Evolutionary conservation across 2,113 vertebrate species (phyloP), one percentile per base, ranked within the genome.

Genomic region (Hymenochirus boettgeri): DNA sequence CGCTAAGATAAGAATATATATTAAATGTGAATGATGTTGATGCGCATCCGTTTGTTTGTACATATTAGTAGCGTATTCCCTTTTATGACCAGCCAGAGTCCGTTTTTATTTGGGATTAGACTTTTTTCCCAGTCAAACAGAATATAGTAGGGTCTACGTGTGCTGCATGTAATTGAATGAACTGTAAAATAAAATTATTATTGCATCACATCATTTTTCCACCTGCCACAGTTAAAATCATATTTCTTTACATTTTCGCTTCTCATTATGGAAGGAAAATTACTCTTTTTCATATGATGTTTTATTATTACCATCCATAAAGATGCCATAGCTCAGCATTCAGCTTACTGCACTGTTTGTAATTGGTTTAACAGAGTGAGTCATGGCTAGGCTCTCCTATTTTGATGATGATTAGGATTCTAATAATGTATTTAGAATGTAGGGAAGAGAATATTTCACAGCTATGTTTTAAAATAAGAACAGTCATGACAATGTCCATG

Each of bases 311-410:
- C 25, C 72, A 42, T 27, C 45, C 69, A 53, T 71, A 57, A 82
- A 77, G 64, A 25, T 70, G 71, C 63, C 70, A 52, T 74, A 52
- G 59, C 67, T 65, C 35, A 71, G 65, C 71, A 75, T 69, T 62
- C 2, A 24, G 59, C 58, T 64, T 15, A 74, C 79, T 71, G 46
- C 54, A 65, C 63, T 46, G 75, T 65, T 75, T 71, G 72, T 70
- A 70, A 77, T 65, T 77, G 78, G 31, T 66, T 80, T 75, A 80
- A 70, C 72, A 73, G 67, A 78, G 60, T 64, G 73, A 71, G 70
- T 67, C 70, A 65, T 66, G 66, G 66, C 65, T 76, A 72, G 75
- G 66, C 50, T 79, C 5, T 65, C 39, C 75, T 63, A 12, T 76
- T 71, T 64, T 48, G 77, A 13, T 65, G 61, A 72, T 80, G 73